Evolutionary conservation across 2,113 vertebrate species (phyloP).

Genomic region (Stictonetta naevosa): DNA sequence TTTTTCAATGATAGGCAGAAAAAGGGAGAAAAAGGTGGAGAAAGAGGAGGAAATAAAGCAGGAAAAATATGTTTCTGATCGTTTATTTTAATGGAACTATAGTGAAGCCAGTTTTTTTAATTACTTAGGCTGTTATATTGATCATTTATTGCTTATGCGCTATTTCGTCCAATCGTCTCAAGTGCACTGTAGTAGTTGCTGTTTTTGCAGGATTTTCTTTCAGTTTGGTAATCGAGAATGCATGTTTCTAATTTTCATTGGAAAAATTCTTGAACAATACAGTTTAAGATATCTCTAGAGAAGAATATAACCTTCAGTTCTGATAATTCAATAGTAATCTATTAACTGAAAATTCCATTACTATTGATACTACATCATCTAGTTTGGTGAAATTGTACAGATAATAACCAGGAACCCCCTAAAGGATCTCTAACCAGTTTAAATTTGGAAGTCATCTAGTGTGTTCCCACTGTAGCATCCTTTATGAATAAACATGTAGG

Average conservation of each 20-base stretch:
- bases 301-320: constrained; percentile 49
- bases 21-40: not conserved
- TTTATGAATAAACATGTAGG: not conserved
- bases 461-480: not conserved
- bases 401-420: not conserved
- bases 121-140: not conserved
- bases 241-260: constrained; percentile 56
- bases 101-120: constrained; percentile 6
- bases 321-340: constrained; percentile 69
- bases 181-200: not conserved
- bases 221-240: constrained; percentile 20
- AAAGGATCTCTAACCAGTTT: constrained; percentile 51
- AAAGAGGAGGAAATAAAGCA: not conserved
- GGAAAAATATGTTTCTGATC: not conserved
- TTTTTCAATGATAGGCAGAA: not conserved
- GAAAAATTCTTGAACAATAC: constrained; percentile 52
- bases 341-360: constrained; percentile 76
- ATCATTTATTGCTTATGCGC: not conserved
- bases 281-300: constrained; percentile 50
- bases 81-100: not conserved
- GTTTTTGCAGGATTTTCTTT: constrained; percentile 37
- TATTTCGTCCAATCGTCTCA: not conserved
- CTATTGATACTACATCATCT: constrained; percentile 67
- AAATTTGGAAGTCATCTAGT: constrained; percentile 42
- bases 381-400: constrained; percentile 49